These are phyloP conservation scores for Eulemur macaco DNA, from an alignment of 2,113 vertebrate genomes.

Conservation along the genomic window DNA sequence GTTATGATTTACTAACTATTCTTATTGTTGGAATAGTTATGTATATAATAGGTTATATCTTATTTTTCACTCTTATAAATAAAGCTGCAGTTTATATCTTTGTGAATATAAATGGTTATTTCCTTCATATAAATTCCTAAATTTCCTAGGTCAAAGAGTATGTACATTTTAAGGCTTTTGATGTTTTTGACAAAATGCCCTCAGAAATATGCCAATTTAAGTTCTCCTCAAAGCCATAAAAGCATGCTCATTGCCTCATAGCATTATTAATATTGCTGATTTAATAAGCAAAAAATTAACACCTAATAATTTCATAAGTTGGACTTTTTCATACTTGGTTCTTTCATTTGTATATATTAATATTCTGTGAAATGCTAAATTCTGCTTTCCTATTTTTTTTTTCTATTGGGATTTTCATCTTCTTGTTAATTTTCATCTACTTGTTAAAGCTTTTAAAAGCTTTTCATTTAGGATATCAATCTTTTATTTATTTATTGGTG, in stretches of 20 bases:
- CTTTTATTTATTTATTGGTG: not conserved
- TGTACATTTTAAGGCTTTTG: not conserved
- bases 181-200: not conserved
- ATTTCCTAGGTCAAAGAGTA: not conserved
- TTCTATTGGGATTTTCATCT: not conserved
- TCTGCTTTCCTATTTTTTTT: not conserved
- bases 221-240: not conserved
- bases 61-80: not conserved
- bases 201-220: not conserved
- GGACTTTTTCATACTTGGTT: not conserved
- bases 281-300: not conserved
- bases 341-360: not conserved
- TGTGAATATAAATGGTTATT: not conserved
- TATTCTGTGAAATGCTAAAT: not conserved
- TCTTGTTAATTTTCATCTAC: conserved; percentile 10
- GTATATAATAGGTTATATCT: not conserved
- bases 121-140: not conserved
- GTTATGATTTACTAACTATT: not conserved
- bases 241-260: not conserved
- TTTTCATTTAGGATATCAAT: not conserved
- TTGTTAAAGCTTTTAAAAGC: not conserved
- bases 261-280: not conserved
- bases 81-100: not conserved
- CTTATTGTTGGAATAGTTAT: not conserved
- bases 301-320: not conserved